Evolutionary conservation across 2,888 invertebrate genomes (phyloP).

Genomic region (Anodontia alba): DNA sequence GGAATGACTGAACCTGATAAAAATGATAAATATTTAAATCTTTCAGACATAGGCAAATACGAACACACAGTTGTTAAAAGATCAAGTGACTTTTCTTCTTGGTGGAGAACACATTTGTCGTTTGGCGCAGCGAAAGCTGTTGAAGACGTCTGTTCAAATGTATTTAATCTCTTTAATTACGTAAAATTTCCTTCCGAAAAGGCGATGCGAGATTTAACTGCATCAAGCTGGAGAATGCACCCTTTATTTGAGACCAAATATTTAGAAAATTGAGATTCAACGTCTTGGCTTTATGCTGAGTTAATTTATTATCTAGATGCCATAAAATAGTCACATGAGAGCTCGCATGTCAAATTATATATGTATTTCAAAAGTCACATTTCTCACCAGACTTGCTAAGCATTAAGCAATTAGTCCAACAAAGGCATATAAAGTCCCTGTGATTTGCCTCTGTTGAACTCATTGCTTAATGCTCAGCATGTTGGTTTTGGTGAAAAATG

Average conservation of each 20-base stretch:
- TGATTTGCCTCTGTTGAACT: too few relatives aligned
- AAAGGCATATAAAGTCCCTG: too few relatives aligned
- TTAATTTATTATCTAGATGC: too few relatives aligned
- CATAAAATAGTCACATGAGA: too few relatives aligned
- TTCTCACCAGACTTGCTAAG: too few relatives aligned
- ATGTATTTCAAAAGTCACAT: too few relatives aligned
- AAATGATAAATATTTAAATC: neutral
- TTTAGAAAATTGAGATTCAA: neutral
- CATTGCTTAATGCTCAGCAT: too few relatives aligned
- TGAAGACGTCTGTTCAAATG: neutral
- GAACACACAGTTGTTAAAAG: conserved; percentile 8
- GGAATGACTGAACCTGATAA: neutral
- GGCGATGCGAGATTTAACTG: neutral
- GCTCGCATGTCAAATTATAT: too few relatives aligned
- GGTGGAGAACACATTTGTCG: conserved; percentile 7
- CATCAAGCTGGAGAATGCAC: neutral
- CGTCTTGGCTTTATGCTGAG: too few relatives aligned
- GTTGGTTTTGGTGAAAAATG: too few relatives aligned
- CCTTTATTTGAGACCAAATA: neutral
- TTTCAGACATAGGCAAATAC: neutral
- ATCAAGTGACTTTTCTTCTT: neutral
- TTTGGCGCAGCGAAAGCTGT: neutral
- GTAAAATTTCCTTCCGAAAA: neutral
- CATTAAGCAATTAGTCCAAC: too few relatives aligned
- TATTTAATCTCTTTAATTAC: neutral